Conservation (phyloP, 2,113 vertebrate genomes). For the Limnothrissa miodon region DNA sequence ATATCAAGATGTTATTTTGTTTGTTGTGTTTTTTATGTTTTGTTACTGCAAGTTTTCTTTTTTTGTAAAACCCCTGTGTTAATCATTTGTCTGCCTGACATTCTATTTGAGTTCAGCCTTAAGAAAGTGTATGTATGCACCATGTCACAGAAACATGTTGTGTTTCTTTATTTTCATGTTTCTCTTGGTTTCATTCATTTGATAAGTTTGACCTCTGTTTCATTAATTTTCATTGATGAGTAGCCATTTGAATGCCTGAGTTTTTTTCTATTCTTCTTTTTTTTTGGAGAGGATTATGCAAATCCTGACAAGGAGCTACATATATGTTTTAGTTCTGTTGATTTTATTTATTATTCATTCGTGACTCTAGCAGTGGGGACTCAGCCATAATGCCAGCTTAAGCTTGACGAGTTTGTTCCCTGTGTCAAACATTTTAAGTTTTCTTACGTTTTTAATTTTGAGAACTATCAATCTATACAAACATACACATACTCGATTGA, state of each 20-base stretch:
- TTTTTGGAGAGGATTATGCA: conserved; percentile 9
- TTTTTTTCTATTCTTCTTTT: no score
- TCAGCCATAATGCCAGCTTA: neutral
- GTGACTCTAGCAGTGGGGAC: neutral
- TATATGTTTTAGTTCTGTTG: conserved; percentile 4
- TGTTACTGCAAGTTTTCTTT: conserved; percentile 4
- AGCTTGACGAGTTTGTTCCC: neutral
- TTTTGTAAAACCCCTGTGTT: conserved; percentile 16
- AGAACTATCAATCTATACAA: neutral
- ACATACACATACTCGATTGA: neutral
- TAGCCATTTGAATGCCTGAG: neutral
- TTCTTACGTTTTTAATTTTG: neutral
- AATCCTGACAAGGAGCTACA: neutral
- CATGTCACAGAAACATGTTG: neutral
- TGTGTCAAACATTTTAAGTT: neutral
- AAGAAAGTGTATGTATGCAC: conserved; percentile 5
- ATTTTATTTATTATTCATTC: neutral
- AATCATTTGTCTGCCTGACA: conserved; percentile 11
- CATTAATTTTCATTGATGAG: neutral
- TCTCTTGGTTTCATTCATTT: neutral
- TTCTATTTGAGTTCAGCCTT: conserved; percentile 14
- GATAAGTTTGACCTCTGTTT: neutral
- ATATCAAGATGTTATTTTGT: neutral
- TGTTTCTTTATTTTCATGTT: neutral
- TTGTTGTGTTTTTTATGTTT: neutral